Base-by-base conservation (phyloP, 2,888 invertebrate species). In the Neoascia interrupta region DNA sequence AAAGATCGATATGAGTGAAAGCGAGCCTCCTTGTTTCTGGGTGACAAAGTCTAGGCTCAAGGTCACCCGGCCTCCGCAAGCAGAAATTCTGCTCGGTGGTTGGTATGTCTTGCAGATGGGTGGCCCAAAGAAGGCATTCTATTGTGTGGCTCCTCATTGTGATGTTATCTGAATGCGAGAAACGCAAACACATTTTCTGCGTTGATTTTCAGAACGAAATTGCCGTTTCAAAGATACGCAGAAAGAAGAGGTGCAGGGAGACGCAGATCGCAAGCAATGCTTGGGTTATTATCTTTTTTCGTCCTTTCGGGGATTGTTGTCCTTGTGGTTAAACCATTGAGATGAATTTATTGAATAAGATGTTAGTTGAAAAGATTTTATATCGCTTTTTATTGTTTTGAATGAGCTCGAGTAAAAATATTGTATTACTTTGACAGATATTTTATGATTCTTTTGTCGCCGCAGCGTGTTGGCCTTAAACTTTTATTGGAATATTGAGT, bases 261-360 rank as follows among this genome's bases (percentile, higher is more conserved):
- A n/a, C n/a, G n/a, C n/a, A n/a, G n/a, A n/a, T n/a, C n/a, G n/a
- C n/a, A n/a, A n/a, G n/a, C n/a, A n/a, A n/a, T n/a, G n/a, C n/a
- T 51, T 66, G 23, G 45, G 28, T 36, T 37, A 10, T 45, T 58
- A 54, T 39, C 26, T 16, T 16, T 49, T 73, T 60, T 39, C 26
- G 58, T 53, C 45, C 19, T 51, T 28, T 69, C 68, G 49, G 60
- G 37, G 37, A 53, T n/a, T 47, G 23, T 19, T 1, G 74, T 49
- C 68, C 53, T 61, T 74, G 60, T 23, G 58, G 37, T 45, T 19
- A 2, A 26, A 16, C 15, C 43, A n/a, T 28, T 45, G 6, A 13
- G 8, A 15, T 28, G 18, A 45, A 43, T 61, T 61, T 49, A 66
- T 49, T 54, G 34, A 69, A 54, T 36, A 53, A 28, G n/a, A n/a